Evolutionary conservation across 2,888 invertebrate species (phyloP), one percentile per base, ranked within the genome.

Genomic region (Drosophila pullipes): DNA sequence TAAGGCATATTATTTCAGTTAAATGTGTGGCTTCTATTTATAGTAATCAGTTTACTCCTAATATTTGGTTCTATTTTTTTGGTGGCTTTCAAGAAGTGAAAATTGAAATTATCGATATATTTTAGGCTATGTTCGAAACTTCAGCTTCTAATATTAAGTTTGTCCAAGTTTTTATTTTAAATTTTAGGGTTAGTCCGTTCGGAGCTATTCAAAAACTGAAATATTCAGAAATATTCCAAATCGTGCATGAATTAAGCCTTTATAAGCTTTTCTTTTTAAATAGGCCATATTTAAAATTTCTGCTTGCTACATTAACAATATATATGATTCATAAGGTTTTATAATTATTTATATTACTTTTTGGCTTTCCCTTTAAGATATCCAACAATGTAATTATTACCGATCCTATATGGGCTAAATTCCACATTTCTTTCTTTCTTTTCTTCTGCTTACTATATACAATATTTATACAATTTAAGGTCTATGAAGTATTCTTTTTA

Each of bases 51-150:
- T 13, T 16, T 25, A 25, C 1, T 9, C 25, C 25, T 25, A 1
- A 25, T 9, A 7, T 9, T 4, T 47, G 7, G 7, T 7, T 4
- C 2, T 5, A 22, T 5, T 41, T 16, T 44, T 47, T 47, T 47
- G 7, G 1, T 22, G 7, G 3, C 7, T 22, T 22, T 47, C 7
- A 4, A 4, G 4, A 7, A 13, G 13, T 22, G 0, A 13, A 22
- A 4, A 22, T 13, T 6, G 0, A 44, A 22, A 6, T 22, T 44
- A 44, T 3, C n/a, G 6, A 22, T 11, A 3, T 13, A 4, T 6
- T 1, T 44, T 6, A 10, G 4, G n/a, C 1, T 41, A 10, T 41
- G 10, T 41, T n/a, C 4, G n/a, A 41, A 4, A 41, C 22, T 41
- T 9, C 10, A n/a, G 2, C 10, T 1, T 10, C 4, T 41, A n/a